phyloP scores from a whole-genome alignment of 2,797 vertebrate species.

The Arnoldichthys spilopterus region DNA sequence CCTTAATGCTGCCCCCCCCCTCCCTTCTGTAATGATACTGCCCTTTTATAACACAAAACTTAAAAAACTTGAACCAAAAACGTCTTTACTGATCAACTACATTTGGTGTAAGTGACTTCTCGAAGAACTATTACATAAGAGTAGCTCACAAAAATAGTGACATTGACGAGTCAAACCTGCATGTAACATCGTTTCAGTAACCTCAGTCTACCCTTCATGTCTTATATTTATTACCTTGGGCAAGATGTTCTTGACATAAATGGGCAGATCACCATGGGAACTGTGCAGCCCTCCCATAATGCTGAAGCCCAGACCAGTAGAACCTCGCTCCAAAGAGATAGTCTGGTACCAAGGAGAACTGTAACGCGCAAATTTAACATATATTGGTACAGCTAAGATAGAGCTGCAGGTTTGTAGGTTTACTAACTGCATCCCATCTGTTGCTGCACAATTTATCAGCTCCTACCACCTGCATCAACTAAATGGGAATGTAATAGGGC shows the following conservation, averaged over 20 bases:
- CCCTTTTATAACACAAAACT: too few species aligned
- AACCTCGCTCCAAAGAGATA: slow-evolving; percentile 86
- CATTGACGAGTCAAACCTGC: background rate
- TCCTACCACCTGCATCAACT: background rate
- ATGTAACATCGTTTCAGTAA: background rate
- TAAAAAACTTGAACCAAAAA: background rate
- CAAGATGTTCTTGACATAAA: slow-evolving; percentile 95
- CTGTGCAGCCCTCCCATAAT: slow-evolving; percentile 93
- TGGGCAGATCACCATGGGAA: slow-evolving; percentile 92
- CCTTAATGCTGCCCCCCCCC: too few species aligned
- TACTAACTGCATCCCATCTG: background rate
- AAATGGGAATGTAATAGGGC: background rate
- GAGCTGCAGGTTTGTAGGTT: background rate
- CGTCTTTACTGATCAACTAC: background rate
- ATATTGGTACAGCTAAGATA: background rate
- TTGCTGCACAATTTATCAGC: background rate
- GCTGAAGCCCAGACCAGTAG: slow-evolving; percentile 91
- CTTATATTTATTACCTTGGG: slow-evolving; percentile 80
- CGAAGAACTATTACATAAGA: too few species aligned
- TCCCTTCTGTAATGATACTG: too few species aligned
- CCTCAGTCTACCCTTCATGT: background rate
- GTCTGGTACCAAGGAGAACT: slow-evolving; percentile 68
- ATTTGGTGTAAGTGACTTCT: background rate
- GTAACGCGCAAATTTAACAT: slow-evolving; percentile 22
- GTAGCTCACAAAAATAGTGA: background rate